Percentiles rank a stretch among this genome's conserved stretches.
These are phyloP conservation scores for Notolabrus celidotus DNA, from an alignment of 2,797 vertebrate genomes.

Conservation along the genomic window DNA sequence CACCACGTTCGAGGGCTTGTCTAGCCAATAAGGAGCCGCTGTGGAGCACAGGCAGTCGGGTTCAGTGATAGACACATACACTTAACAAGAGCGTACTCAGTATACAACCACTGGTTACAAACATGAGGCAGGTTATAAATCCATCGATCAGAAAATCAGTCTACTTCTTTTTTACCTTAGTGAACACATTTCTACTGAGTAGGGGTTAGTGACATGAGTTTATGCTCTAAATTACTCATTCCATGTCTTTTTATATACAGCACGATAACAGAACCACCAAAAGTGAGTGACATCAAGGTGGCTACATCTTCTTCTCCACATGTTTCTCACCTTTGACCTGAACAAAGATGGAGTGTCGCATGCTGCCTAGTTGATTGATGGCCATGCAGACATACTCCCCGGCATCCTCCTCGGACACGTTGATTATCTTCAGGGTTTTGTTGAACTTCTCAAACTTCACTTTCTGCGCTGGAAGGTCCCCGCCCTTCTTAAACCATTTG, in stretches of 20 bases:
- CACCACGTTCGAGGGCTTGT: conserved; percentile 93
- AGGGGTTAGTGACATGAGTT: no score
- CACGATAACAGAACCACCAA: no score
- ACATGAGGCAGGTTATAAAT: no score
- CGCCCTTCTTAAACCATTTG: conserved; percentile 97
- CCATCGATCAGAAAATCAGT: no score
- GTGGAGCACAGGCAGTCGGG: conserved; percentile 16
- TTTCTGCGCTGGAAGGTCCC: conserved; percentile 89
- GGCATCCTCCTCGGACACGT: conserved; percentile 94
- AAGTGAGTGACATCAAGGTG: neutral
- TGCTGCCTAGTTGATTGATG: conserved; percentile 93
- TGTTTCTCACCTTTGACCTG: conserved; percentile 95
- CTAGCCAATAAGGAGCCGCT: conserved; percentile 98
- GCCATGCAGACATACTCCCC: conserved; percentile 97
- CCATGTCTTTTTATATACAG: no score
- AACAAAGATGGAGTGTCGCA: conserved; percentile 93
- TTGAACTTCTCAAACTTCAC: conserved; percentile 92
- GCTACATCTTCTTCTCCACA: neutral
- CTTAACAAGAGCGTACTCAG: neutral
- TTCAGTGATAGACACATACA: conserved; percentile 7
- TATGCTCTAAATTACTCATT: no score
- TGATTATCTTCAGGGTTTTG: conserved; percentile 92
- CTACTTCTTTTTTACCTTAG: no score
- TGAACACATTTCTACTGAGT: no score
- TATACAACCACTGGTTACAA: no score